A percentile compares a stretch with the other conserved stretches of the same genome.
These are phyloP conservation scores for Thamnophis sirtalis DNA, from an alignment of 2,113 vertebrate species.

Conservation along the genomic window DNA sequence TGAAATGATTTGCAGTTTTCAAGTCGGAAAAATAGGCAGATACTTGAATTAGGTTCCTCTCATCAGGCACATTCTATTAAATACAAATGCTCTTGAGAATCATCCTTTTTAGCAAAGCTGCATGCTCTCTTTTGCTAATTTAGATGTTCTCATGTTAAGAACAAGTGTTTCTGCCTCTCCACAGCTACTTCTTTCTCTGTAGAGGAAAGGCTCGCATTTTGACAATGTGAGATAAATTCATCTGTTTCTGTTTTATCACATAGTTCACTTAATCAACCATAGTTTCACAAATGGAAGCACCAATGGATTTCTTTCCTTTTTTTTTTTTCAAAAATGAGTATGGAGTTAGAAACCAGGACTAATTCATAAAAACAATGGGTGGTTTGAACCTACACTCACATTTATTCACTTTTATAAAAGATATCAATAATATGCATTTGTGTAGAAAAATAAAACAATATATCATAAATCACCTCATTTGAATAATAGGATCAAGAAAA, in stretches of 20 bases:
- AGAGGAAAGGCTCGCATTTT: neutral
- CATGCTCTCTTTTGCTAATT: neutral
- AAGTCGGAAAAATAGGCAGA: conserved; percentile 1
- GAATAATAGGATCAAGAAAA: neutral
- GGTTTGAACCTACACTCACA: neutral
- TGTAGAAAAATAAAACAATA: neutral
- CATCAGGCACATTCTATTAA: conserved; percentile 11
- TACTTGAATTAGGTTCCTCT: neutral
- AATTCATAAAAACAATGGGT: neutral
- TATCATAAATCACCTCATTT: neutral
- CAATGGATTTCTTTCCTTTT: neutral
- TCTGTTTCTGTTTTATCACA: rapidly evolving
- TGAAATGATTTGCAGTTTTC: conserved; percentile 1
- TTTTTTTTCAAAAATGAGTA: neutral
- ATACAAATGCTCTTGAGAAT: neutral
- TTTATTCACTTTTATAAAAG: neutral
- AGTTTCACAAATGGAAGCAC: neutral
- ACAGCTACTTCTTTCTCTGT: neutral
- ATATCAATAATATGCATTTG: neutral
- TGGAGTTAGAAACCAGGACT: neutral
- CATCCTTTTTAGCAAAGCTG: conserved; percentile 5
- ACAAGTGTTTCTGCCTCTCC: neutral
- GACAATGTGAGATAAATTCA: neutral
- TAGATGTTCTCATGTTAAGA: neutral
- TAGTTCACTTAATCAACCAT: neutral